A percentile compares a stretch with the other conserved stretches of the same genome.
These are phyloP conservation scores for Tenthredo amoena DNA, from an alignment of 2,888 invertebrate species.

Conservation along the genomic window DNA sequence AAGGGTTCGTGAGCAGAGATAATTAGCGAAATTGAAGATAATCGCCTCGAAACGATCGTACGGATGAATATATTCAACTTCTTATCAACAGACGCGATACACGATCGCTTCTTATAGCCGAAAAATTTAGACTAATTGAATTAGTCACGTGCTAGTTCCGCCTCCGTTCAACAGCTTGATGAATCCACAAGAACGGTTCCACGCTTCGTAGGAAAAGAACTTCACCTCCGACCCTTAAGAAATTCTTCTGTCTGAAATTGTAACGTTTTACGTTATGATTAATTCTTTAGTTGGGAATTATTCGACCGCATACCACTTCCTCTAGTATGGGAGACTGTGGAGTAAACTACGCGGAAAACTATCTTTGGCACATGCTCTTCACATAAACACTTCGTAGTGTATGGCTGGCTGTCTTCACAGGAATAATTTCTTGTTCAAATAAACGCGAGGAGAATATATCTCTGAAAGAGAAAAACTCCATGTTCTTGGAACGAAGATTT, in stretches of 20 bases:
- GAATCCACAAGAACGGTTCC: not conserved
- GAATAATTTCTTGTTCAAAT: not conserved
- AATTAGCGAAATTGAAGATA: constrained; percentile 13
- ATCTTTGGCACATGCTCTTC: not conserved
- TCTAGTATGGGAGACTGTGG: not conserved
- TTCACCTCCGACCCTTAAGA: not conserved
- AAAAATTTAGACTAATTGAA: not conserved
- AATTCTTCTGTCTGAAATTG: not conserved
- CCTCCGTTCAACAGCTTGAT: not conserved
- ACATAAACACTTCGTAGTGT: not conserved
- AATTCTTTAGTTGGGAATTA: not conserved
- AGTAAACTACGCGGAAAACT: not conserved
- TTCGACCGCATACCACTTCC: not conserved
- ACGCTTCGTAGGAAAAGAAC: not conserved
- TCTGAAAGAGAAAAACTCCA: not conserved
- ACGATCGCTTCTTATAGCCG: not conserved
- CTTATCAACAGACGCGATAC: not conserved
- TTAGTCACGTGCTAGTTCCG: not conserved
- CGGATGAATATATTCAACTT: not conserved
- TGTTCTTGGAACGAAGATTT: not conserved
- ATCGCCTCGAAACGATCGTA: constrained; percentile 1
- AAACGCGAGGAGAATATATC: not conserved
- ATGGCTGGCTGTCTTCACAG: not conserved
- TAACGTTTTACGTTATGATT: not conserved
- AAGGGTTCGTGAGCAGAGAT: constrained; percentile 1